Base-by-base conservation (phyloP, 2,113 vertebrate genomes). In the Hucho hucho region DNA sequence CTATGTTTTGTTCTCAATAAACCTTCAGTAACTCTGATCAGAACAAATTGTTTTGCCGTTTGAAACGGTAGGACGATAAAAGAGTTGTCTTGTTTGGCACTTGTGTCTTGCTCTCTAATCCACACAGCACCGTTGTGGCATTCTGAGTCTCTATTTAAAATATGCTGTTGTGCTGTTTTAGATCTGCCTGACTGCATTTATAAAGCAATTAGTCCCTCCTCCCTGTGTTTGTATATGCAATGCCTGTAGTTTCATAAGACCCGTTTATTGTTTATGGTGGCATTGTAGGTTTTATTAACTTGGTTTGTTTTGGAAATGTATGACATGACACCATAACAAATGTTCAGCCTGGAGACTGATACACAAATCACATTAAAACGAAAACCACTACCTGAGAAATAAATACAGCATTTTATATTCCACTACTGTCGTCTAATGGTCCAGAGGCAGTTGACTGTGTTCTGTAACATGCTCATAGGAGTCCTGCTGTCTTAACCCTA, bases 161-260 rank as follows among this genome's bases (percentile, higher is more conserved):
- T 69, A 79, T 73, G 76, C 76, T 65, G 25, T 43, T 72, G 29
- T 77, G 69, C 72, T 73, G 77, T 69, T 75, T 84, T 84, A 79
- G 79, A 58, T 84, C 79, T 82, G 83, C 75, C 70, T 82, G 80
- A 74, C 80, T 82, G 80, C 70, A 46, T 82, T 82, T 75, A 80
- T 78, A 78, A 78, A 74, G 70, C 70, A 47, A 74, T 82, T 80
- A 73, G 74, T 75, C 77, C 77, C 5, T 26, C 13, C 37, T 64
- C 29, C 43, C 22, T 70, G 64, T 28, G 69, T 74, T 28, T 25
- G 79, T 72, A 64, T 28, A 66, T 71, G 72, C 76, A 83, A 86
- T 67, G 71, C 46, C 4, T 70, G 68, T 70, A 70, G 61, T 83
- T 83, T 74, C 70, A 59, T 66, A 70, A 75, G 79, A 43, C 71